phyloP scores from a whole-genome alignment of 2,113 vertebrate species.

The Odontesthes bonariensis region DNA sequence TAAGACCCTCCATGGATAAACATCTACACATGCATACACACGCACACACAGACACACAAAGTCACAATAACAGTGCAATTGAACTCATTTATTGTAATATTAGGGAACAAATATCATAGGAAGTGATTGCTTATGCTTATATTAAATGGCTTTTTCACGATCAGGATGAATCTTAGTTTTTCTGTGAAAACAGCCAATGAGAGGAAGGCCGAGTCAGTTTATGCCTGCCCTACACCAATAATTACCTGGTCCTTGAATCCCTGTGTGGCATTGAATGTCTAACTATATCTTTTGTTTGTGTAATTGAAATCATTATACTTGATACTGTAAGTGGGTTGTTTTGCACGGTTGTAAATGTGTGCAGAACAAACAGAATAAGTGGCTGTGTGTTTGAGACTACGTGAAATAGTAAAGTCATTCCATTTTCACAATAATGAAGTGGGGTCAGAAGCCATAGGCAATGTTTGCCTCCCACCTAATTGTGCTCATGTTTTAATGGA shows the following conservation, averaged over 20 bases:
- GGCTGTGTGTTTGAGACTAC: conserved; percentile 41
- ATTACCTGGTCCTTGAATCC: conserved; percentile 30
- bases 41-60: conserved; percentile 10
- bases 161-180: conserved; percentile 37
- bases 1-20: too few relatives aligned
- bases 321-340: conserved; percentile 37
- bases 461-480: conserved; percentile 77
- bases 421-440: conserved; percentile 78
- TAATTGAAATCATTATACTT: conserved; percentile 42
- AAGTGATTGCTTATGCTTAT: conserved; percentile 47
- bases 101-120: conserved; percentile 26
- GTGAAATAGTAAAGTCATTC: conserved; percentile 57
- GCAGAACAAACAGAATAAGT: conserved; percentile 44
- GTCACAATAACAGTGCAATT: neutral
- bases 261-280: conserved; percentile 9
- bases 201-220: conserved; percentile 35
- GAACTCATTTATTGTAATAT: too few relatives aligned
- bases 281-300: conserved; percentile 10
- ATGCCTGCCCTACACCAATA: conserved; percentile 15
- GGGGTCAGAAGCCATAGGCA: conserved; percentile 69
- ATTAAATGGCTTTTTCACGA: conserved; percentile 62
- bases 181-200: conserved; percentile 46
- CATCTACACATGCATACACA: neutral
- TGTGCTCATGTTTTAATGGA: conserved; percentile 75
- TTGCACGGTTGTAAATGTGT: conserved; percentile 30